Base-by-base conservation (phyloP, 2,888 invertebrate genomes). In the Acrobasis suavella region DNA sequence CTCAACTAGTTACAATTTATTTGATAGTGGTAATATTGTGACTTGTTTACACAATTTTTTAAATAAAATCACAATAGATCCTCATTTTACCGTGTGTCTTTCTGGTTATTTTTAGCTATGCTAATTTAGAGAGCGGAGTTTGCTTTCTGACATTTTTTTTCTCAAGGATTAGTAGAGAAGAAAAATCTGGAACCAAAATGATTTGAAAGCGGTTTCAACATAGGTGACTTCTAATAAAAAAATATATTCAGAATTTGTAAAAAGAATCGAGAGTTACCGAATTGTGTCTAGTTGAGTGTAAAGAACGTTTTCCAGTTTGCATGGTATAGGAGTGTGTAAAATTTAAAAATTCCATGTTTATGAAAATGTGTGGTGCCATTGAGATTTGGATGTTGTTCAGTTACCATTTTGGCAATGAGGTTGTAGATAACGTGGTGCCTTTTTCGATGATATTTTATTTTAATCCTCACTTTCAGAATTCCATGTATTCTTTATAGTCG, bases 361-460 rank as follows among this genome's bases (percentile, higher is more conserved):
- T 15, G 68, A 65, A 70, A 66, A 61, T 49, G 61, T 71, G 64
- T 65, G 81, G 83, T 85, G 86, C 85, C 86, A 84, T 85, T 76
- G 66, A 68, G 61, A 67, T 72, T 71, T 73, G 72, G 72, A 68
- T 72, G 74, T 65, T 61, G 42, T 63, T 65, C 71, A 77, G 82
- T 85, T 85, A 82, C 82, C 84, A 74, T 71, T 32, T 73, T 73
- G 73, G 73, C 74, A 71, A 76, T 68, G 63, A 65, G 51, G 64
- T 66, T 67, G 60, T 62, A n/a, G n/a, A n/a, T n/a, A 39, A 63
- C 68, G 71, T 75, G 80, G 80, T 85, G 83, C 82, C 82, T 80
- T 82, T 69, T 68, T 63, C 67, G 65, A 72, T 72, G 72, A 78
- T 80, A 75, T 74, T 75, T 70, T 76, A 71, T 64, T 67, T 62